Evolutionary conservation across 2,113 vertebrate genomes (phyloP).

Genomic region (Mugil cephalus): DNA sequence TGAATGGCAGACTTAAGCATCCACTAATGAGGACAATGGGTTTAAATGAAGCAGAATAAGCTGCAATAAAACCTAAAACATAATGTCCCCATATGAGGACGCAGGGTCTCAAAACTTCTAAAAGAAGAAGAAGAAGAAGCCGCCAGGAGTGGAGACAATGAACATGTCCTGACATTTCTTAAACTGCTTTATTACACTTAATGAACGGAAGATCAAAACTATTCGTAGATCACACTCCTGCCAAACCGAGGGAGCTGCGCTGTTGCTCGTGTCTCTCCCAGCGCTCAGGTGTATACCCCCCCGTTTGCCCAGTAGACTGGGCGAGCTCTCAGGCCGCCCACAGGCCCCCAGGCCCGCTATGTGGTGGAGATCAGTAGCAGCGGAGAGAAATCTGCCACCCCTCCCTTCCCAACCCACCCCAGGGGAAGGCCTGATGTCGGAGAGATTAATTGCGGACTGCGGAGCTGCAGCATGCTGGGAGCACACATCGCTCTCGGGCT

Average conservation of each 20-base stretch:
- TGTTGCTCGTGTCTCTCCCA: slow-evolving; percentile 24
- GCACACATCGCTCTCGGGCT: slow-evolving; percentile 73
- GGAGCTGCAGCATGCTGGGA: slow-evolving; percentile 79
- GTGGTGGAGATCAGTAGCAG: slow-evolving; percentile 76
- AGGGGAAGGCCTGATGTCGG: slow-evolving; percentile 77
- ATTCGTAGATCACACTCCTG: slow-evolving; percentile 56
- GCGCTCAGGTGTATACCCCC: slow-evolving; percentile 60
- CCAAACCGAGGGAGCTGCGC: slow-evolving; percentile 58
- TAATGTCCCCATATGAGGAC: no score
- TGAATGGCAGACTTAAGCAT: no score
- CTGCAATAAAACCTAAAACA: no score
- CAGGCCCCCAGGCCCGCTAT: slow-evolving; percentile 55
- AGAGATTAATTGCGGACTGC: slow-evolving; percentile 87
- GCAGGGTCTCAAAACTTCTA: no score
- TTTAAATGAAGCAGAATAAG: no score
- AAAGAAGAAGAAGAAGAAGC: neutral
- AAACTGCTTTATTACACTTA: slow-evolving; percentile 45
- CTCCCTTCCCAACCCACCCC: slow-evolving; percentile 16
- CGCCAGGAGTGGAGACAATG: slow-evolving; percentile 3
- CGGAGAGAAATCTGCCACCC: slow-evolving; percentile 68
- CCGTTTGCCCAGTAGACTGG: slow-evolving; percentile 52
- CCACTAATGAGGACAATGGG: no score
- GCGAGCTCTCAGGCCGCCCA: slow-evolving; percentile 60
- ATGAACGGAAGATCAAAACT: slow-evolving; percentile 55
- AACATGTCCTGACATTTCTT: slow-evolving; percentile 40